Conservation (phyloP, 2,113 vertebrate species). For the Acanthisitta chloris region DNA sequence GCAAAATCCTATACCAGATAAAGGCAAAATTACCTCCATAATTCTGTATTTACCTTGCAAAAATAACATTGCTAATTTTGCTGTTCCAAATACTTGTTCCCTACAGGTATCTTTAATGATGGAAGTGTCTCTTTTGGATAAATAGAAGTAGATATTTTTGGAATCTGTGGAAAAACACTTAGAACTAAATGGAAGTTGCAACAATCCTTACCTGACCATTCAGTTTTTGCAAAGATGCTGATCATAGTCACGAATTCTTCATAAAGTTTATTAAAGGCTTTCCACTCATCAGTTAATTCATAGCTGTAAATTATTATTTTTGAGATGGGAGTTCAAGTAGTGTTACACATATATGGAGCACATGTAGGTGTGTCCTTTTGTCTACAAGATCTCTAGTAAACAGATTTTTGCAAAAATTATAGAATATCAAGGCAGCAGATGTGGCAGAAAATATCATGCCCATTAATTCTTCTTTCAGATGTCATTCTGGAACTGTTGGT, state of each 20-base stretch:
- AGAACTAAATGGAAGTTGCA: background rate
- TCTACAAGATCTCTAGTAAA: background rate
- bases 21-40: background rate
- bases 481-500: background rate
- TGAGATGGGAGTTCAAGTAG: background rate
- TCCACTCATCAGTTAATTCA: background rate
- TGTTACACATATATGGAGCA: background rate
- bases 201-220: background rate
- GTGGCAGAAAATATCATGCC: background rate
- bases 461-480: background rate
- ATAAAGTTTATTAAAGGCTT: background rate
- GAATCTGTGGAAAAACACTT: background rate
- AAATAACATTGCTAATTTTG: background rate
- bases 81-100: background rate
- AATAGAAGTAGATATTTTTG: background rate
- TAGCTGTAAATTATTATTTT: background rate
- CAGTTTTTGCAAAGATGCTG: background rate
- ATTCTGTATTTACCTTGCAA: background rate
- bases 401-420: background rate
- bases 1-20: background rate
- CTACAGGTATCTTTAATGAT: background rate
- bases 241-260: background rate
- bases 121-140: background rate
- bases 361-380: rapidly evolving
- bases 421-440: background rate